Base-by-base conservation (phyloP, 1,140 invertebrate species). In the Drosophila mayri region DNA sequence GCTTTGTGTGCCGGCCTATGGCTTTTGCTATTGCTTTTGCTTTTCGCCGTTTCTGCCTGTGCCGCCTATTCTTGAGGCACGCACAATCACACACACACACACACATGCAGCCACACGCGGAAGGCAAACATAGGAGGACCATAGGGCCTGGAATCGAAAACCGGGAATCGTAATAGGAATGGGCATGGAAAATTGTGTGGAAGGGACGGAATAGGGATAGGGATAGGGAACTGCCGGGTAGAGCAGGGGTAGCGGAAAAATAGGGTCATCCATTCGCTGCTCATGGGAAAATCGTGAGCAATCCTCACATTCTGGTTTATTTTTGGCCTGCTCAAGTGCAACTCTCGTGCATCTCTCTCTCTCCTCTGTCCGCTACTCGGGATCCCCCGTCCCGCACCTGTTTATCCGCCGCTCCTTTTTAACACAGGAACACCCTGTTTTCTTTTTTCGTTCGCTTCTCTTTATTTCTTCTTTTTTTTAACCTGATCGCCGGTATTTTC, bases 401-500 rank as follows among this genome's bases (percentile, higher is more conserved):
- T 87, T 76, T 28, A 35, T 50, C 55, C 61, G 22, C 35, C 55
- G 38, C 59, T 79, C 38, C 62, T 82, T 46, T 66, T 46, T 1
- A 28, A 57, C 30, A 28, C 28, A 32, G 62, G 28, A 52, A 46
- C 82, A 86, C 83, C 83, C 83, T 87, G 83, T 85, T 75, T 74
- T 30, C n/a, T 62, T 66, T 47, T 55, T 55, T 22, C 52, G 20
- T 38, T 16, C 12, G 2, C 14, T 46, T 62, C 22, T 25, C 30
- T 58, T 75, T 63, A 54, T 78, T 55, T 25, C 57, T 20, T 61
- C 28, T 44, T 49, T 50, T 62, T 60, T 54, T 61, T 50, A 76
- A 79, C 55, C 72, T 77, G 80, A 88, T 88, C 83, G 66, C 59
- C 47, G 70, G 44, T 87, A 83, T 83, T 87, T 88, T 83, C 68